Conservation (phyloP, 2,797 vertebrate species). For the Florisuga fusca region DNA sequence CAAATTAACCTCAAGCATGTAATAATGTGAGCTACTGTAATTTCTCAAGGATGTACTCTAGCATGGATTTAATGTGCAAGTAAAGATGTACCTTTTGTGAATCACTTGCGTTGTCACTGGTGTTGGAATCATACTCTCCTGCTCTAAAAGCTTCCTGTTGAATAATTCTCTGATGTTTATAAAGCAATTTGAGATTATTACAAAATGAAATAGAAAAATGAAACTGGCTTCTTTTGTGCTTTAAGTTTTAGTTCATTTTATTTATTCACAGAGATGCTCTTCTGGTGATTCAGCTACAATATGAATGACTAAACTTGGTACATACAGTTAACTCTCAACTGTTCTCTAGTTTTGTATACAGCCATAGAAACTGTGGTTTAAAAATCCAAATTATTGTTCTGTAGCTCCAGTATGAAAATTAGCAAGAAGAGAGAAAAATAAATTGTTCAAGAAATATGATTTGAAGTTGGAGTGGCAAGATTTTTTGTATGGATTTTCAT, state of each 20-base stretch:
- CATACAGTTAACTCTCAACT: background rate
- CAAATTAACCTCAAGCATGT: background rate
- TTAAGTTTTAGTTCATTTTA: background rate
- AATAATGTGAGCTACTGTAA: background rate
- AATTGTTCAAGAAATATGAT: background rate
- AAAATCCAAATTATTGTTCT: background rate
- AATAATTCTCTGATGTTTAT: background rate
- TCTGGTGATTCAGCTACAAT: background rate
- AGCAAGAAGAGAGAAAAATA: background rate
- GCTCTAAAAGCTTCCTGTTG: background rate
- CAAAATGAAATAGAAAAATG: background rate
- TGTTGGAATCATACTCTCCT: background rate
- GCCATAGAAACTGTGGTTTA: background rate
- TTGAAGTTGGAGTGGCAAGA: background rate
- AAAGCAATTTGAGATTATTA: background rate
- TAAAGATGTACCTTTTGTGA: background rate
- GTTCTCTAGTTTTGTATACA: background rate
- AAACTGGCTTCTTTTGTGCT: background rate
- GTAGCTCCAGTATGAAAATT: background rate
- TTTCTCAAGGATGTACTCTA: background rate
- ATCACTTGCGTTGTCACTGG: background rate
- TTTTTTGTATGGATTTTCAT: background rate
- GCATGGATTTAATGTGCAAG: background rate
- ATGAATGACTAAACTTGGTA: background rate
- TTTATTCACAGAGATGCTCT: background rate